Evolutionary conservation across 2,888 invertebrate species (phyloP).

Genomic region (Folsomia manolachei): DNA sequence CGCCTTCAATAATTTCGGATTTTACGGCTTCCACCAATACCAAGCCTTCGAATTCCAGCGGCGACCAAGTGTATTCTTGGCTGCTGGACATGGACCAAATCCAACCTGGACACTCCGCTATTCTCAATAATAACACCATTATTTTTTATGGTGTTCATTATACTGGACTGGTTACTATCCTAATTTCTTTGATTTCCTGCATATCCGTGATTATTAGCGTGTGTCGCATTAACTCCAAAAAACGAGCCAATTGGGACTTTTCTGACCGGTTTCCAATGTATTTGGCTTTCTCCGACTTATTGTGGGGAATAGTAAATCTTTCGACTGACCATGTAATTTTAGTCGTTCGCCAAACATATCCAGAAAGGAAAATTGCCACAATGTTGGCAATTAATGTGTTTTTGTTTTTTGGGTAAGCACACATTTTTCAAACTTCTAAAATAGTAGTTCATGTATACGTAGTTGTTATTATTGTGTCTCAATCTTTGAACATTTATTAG

Average conservation of each 20-base stretch:
- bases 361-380: not conserved
- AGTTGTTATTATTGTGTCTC: not conserved
- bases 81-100: constrained; percentile 18
- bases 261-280: constrained; percentile 29
- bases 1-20: no score
- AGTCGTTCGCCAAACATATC: not conserved
- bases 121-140: constrained; percentile 22
- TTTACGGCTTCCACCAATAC: no score
- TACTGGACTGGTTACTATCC: constrained; percentile 17
- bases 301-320: constrained; percentile 31
- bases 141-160: constrained; percentile 27
- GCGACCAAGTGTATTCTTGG: no score
- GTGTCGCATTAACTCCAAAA: not conserved
- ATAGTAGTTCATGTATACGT: not conserved
- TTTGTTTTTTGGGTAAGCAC: constrained; percentile 30
- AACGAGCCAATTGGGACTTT: constrained; percentile 21
- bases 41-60: no score
- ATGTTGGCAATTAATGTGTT: constrained; percentile 24
- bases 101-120: constrained; percentile 19
- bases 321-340: constrained; percentile 22
- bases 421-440: not conserved
- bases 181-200: constrained; percentile 18
- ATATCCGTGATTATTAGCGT: constrained; percentile 14
- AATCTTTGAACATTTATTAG: constrained; percentile 1
- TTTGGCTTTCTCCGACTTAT: constrained; percentile 25